Percentiles rank a stretch among this genome's conserved stretches.
Conservation (phyloP, 2,113 vertebrate genomes). For the Oryzias melastigma region DNA sequence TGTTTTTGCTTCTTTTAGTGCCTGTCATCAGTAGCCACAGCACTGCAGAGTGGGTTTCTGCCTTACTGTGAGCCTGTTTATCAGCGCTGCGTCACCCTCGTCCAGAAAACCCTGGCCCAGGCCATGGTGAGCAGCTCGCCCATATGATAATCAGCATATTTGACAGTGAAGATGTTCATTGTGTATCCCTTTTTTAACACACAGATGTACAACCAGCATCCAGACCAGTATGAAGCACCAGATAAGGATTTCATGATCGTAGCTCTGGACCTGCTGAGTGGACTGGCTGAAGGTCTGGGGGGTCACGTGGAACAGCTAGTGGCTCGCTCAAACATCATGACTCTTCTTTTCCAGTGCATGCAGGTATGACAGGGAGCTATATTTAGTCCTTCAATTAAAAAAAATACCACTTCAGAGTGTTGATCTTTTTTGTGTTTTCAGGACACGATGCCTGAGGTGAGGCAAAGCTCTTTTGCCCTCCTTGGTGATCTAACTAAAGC, state of each 20-base stretch:
- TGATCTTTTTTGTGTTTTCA: constrained; percentile 43
- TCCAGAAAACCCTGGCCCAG: constrained; percentile 93
- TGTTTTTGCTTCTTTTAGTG: constrained; percentile 65
- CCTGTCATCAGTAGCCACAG: constrained; percentile 91
- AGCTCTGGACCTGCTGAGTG: constrained; percentile 91
- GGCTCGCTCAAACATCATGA: constrained; percentile 94
- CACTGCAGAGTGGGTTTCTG: constrained; percentile 92
- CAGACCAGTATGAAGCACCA: constrained; percentile 92
- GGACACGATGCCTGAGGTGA: constrained; percentile 95
- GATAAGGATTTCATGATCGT: constrained; percentile 99
- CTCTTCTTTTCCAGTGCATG: constrained; percentile 95
- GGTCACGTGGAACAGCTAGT: constrained; percentile 91
- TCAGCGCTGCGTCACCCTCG: constrained; percentile 93
- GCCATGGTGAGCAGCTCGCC: constrained; percentile 85
- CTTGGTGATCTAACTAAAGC: constrained; percentile 94
- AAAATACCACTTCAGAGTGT: background rate
- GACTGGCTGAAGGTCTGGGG: constrained; percentile 90
- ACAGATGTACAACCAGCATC: constrained; percentile 95
- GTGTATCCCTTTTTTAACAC: background rate
- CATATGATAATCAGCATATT: background rate
- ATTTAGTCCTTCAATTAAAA: no score
- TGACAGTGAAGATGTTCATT: background rate
- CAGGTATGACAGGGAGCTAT: constrained; percentile 75
- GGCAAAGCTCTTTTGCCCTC: constrained; percentile 93
- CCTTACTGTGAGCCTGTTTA: constrained; percentile 95